Base-by-base conservation (phyloP, 2,888 invertebrate species). In the Polia nebulosa region DNA sequence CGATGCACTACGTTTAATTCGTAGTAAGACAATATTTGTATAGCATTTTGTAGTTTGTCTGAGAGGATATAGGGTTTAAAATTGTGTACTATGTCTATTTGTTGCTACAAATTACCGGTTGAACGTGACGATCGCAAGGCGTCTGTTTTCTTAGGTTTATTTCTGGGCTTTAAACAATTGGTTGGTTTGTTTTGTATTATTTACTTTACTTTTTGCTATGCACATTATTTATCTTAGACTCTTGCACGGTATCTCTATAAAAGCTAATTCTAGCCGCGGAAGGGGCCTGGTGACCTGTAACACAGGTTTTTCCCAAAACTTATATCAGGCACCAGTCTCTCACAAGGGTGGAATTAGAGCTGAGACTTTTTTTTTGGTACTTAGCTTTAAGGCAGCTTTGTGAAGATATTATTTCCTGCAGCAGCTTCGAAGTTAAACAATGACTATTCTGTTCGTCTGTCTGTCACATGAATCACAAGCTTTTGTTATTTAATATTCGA, bases 121-220 rank as follows among this genome's bases (percentile, higher is more conserved):
- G 15, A 47, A 62, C 41, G 62, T 44, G 47, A 49, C 25, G 47
- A 32, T 70, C 1, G 8, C 44, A 41, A 58, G 44, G 62, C 62
- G 47, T 70, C n/a, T 22, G 52, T 49, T 57, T 61, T 22, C 11
- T 36, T 25, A 3, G 2, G 29, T 32, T 25, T 52, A 69, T 57
- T 76, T 70, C 34, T 52, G 63, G 1, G n/a, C 76, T 58, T n/a
- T 39, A 29, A 63, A 56, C 45, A 59, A 77, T 59, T 27, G 44
- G 13, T 29, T 27, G 1, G 8, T 62, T 62, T 72, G 34, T 71
- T 65, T 36, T 6, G 41, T 36, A 25, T 47, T 17, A 70, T 32
- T 49, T 41, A n/a, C n/a, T n/a, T n/a, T n/a, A n/a, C n/a, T n/a
- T n/a, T n/a, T n/a, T n/a, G n/a, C n/a, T n/a, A n/a, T n/a, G n/a